Base-by-base conservation (phyloP, 2,888 invertebrate genomes). In the Drosophila hamatofila region DNA sequence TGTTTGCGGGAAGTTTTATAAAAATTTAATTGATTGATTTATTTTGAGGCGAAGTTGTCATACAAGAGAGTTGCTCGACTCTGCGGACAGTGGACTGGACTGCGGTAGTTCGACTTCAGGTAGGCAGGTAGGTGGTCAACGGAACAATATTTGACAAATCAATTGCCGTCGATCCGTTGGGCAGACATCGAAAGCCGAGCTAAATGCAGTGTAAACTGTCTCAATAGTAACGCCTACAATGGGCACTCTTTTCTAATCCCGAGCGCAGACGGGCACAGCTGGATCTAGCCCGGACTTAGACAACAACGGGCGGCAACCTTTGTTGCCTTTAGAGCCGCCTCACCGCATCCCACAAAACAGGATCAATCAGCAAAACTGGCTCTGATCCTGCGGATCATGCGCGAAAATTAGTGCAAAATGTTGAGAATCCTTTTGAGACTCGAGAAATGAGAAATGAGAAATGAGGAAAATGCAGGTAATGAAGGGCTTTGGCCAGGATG, bases 21-120 rank as follows among this genome's bases (percentile, higher is more conserved):
- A 88, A 91, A 92, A 91, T 92, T 92, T 91, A 92, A 92, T 92
- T 93, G 93, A 92, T 92, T 92, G 93, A 92, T 92, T 92, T 92
- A 92, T 92, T 92, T 88, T 82, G 80, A n/a, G 12, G 81, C 84
- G 88, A 72, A 80, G 75, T 81, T 80, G 72, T 80, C 70, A 64
- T 41, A 33, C 56, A 12, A 16, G 14, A 52, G 18, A 52, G 18
- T n/a, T 2, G 16, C 35, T 30, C 30, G 9, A 9, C 27, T 27
- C 27, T 7, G 27, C 27, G 27, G 27, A 7, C 27, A 30, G 9
- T 30, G 23, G 54, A 33, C 44, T 16, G 23, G 23, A 49, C 80
- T 70, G 72, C 70, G 51, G 73, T 65, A 67, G 68, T 64, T 59
- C 68, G 42, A 23, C 21, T 16, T 35, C 35, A 39, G 41, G 49